phyloP scores from a whole-genome alignment of 2,888 invertebrate genomes.

The Lochmaea capreae region DNA sequence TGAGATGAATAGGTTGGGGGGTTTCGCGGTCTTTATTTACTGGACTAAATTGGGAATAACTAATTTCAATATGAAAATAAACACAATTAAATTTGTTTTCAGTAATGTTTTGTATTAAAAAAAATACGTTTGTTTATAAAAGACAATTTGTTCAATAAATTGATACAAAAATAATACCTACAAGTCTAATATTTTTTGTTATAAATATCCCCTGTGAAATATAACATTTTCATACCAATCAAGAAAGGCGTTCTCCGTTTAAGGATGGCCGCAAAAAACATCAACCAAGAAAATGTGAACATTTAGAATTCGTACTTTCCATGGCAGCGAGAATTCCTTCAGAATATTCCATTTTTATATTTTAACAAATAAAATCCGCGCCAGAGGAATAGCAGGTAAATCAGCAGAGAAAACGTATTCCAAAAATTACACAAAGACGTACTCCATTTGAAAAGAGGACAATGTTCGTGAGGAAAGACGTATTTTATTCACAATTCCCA shows the following conservation, averaged over 20 bases:
- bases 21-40: too few species aligned
- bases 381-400: neutral
- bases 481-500: constrained; percentile 32
- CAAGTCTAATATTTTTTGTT: too few species aligned
- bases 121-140: too few species aligned
- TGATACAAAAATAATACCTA: too few species aligned
- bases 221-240: too few species aligned
- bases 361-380: neutral
- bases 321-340: neutral
- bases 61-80: too few species aligned
- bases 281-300: neutral
- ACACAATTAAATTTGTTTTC: too few species aligned
- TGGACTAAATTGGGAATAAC: too few species aligned
- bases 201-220: too few species aligned
- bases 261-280: neutral
- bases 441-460: constrained; percentile 19
- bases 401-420: constrained; percentile 8
- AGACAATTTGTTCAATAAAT: too few species aligned
- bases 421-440: constrained; percentile 21
- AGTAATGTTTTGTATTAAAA: too few species aligned
- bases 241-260: neutral
- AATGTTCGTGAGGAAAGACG: constrained; percentile 29
- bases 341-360: neutral
- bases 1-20: too few species aligned
- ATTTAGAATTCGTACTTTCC: neutral